phyloP scores from a whole-genome alignment of 2,888 invertebrate species.

The Teinopalpus imperialis region DNA sequence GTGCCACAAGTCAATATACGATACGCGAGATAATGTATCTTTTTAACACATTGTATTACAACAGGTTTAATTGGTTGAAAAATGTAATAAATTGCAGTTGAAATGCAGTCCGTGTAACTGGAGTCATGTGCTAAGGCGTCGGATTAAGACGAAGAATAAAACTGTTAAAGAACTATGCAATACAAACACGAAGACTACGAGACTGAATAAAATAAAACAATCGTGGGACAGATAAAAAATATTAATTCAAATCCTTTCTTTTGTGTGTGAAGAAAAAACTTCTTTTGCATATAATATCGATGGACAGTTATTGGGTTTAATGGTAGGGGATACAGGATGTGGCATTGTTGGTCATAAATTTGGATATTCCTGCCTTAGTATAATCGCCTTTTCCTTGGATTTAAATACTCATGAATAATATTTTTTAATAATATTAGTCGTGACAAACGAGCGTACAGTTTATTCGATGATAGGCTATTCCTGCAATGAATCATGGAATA shows the following conservation, averaged over 20 bases:
- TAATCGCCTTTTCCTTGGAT: slow-evolving; percentile 4
- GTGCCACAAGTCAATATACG: slow-evolving; percentile 9
- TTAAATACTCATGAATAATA: background rate
- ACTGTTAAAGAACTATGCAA: slow-evolving; percentile 24
- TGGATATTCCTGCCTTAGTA: slow-evolving; percentile 10
- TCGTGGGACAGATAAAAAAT: slow-evolving; percentile 16
- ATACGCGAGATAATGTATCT: slow-evolving; percentile 22
- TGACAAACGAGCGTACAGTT: too few species aligned
- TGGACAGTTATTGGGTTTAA: slow-evolving; percentile 7
- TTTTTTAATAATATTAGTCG: too few species aligned
- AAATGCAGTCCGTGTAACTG: slow-evolving; percentile 18
- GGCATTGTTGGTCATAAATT: slow-evolving; percentile 23
- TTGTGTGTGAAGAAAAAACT: slow-evolving; percentile 2
- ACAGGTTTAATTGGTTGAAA: slow-evolving; percentile 24
- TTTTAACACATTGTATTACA: slow-evolving; percentile 25
- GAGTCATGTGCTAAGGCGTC: slow-evolving; percentile 18
- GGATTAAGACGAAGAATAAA: slow-evolving; percentile 23
- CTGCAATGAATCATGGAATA: too few species aligned
- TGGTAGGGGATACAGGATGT: slow-evolving; percentile 11
- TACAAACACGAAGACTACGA: slow-evolving; percentile 10
- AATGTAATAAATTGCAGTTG: slow-evolving; percentile 22
- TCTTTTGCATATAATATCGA: slow-evolving; percentile 17
- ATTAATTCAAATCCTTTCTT: slow-evolving; percentile 18
- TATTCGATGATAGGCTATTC: too few species aligned
- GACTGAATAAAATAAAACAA: slow-evolving; percentile 17